These are phyloP conservation scores for Bradypodion ventrale DNA, from an alignment of 2,797 vertebrate genomes.

Conservation along the genomic window DNA sequence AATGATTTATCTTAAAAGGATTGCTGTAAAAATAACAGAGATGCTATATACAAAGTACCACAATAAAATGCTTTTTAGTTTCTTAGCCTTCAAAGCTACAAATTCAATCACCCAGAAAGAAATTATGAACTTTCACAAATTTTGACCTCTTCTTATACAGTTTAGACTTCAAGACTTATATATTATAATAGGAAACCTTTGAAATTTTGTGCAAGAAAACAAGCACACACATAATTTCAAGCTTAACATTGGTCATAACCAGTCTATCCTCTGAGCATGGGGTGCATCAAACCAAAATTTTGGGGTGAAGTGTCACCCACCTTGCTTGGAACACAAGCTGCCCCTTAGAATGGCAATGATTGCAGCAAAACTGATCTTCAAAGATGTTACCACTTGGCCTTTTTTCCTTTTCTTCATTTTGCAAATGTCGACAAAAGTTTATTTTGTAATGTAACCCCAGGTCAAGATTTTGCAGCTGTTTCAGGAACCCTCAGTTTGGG, in stretches of 20 bases:
- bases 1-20: not conserved
- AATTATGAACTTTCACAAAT: not conserved
- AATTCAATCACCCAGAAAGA: not conserved
- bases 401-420: not conserved
- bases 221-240: not conserved
- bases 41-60: not conserved
- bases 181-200: not conserved
- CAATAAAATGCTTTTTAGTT: not conserved
- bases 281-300: no score
- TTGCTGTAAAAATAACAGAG: not conserved
- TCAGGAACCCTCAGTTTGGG: constrained; percentile 73
- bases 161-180: not conserved
- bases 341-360: no score
- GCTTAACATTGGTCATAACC: not conserved
- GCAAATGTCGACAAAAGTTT: constrained; percentile 13
- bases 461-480: constrained; percentile 69
- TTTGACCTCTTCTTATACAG: not conserved
- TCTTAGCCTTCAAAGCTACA: not conserved
- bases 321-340: no score
- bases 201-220: not conserved
- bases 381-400: not conserved
- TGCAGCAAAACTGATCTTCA: not conserved
- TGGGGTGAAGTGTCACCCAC: no score
- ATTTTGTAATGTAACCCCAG: constrained; percentile 14
- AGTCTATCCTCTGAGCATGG: no score